These are phyloP conservation scores for Spheniscus humboldti DNA, from an alignment of 2,797 vertebrate species.

Conservation along the genomic window DNA sequence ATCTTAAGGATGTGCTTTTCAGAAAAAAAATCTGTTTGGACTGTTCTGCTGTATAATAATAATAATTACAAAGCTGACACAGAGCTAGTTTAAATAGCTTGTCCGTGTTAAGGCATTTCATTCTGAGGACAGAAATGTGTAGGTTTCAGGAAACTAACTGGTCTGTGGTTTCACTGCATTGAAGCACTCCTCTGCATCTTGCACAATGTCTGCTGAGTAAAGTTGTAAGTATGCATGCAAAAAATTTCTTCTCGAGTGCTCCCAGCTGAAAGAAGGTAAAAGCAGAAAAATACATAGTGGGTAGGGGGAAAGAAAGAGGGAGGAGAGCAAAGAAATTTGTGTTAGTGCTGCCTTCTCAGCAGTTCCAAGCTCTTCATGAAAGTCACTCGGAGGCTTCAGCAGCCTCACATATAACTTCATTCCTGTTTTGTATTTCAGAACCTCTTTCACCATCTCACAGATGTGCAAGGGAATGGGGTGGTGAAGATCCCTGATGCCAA, in stretches of 20 bases:
- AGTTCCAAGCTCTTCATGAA: not conserved
- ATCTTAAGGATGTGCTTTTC: not conserved
- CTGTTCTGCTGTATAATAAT: not conserved
- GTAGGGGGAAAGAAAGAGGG: not conserved
- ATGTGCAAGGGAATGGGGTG: constrained; percentile 86
- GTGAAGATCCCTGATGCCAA: constrained; percentile 92
- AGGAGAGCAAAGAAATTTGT: not conserved
- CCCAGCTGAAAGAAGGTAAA: not conserved
- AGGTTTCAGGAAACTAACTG: not conserved
- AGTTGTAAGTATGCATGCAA: not conserved
- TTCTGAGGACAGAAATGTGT: not conserved
- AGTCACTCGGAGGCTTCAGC: not conserved
- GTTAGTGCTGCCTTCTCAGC: not conserved
- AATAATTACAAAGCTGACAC: not conserved
- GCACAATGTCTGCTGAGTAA: not conserved
- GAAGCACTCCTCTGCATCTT: not conserved
- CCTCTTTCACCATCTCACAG: constrained; percentile 93
- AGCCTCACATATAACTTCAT: not conserved
- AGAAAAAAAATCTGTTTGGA: not conserved
- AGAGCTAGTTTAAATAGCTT: not conserved
- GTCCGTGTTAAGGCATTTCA: not conserved
- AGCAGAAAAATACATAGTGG: not conserved
- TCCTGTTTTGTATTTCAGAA: constrained; percentile 80
- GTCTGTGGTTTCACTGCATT: not conserved
- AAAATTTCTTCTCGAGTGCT: not conserved